Evolutionary conservation across 2,888 invertebrate species (phyloP).

Genomic region (Elysia crispata): DNA sequence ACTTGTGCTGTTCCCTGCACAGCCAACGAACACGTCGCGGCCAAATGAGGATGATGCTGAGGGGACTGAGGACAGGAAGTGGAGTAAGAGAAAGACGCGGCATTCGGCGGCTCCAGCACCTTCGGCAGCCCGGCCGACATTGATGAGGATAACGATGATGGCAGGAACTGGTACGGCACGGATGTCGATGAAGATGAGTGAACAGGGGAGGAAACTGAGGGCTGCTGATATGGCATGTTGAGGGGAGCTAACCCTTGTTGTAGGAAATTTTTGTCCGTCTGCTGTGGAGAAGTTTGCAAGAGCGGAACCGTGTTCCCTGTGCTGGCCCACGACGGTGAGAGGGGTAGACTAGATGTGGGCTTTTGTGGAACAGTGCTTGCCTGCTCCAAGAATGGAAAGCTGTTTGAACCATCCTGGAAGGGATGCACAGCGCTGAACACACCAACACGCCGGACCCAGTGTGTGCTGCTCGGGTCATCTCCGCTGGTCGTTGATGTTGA

Average conservation of each 20-base stretch:
- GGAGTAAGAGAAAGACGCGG: background rate
- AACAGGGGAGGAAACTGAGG: background rate
- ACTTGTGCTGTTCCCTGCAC: too few species aligned
- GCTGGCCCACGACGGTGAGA: background rate
- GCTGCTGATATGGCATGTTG: too few species aligned
- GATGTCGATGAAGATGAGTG: background rate
- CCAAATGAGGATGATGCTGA: background rate
- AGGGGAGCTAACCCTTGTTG: too few species aligned
- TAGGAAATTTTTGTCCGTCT: too few species aligned
- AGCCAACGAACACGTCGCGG: background rate
- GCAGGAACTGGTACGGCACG: background rate
- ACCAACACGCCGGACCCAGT: constrained; percentile 44
- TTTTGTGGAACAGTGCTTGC: background rate
- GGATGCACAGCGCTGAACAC: constrained; percentile 53
- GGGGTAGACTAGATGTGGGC: constrained; percentile 9
- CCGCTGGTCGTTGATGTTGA: background rate
- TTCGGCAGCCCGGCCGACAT: background rate
- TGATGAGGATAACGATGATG: background rate
- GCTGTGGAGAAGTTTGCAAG: too few species aligned
- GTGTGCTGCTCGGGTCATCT: background rate
- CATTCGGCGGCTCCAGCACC: background rate
- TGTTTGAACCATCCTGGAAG: constrained; percentile 43
- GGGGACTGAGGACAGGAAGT: background rate
- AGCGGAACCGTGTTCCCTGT: background rate
- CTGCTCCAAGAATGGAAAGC: background rate